phyloP scores from a whole-genome alignment of 2,797 vertebrate species.

The Gymnopithys bicolor region DNA sequence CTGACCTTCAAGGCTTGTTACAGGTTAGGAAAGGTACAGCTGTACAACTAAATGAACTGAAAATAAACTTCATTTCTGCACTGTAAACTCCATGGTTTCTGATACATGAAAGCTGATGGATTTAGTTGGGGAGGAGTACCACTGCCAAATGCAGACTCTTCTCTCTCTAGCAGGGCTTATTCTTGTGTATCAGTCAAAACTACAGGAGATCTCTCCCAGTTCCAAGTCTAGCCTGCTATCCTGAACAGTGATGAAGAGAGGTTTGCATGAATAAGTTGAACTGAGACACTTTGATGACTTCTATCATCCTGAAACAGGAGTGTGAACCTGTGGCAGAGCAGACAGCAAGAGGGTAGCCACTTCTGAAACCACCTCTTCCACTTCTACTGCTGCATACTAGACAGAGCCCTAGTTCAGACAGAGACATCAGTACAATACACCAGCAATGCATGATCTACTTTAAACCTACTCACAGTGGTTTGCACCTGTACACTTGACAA shows the following conservation, averaged over 20 bases:
- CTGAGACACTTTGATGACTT: background rate
- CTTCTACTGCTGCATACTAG: background rate
- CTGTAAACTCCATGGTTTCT: background rate
- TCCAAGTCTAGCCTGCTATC: background rate
- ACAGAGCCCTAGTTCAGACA: background rate
- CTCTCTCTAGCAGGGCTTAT: background rate
- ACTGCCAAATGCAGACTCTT: background rate
- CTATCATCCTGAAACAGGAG: background rate
- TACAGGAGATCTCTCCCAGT: background rate
- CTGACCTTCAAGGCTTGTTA: background rate
- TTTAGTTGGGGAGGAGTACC: background rate
- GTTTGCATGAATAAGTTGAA: background rate
- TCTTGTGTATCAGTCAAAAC: background rate
- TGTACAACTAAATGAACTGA: background rate
- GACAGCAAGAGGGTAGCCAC: rapidly evolving
- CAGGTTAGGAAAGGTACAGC: background rate
- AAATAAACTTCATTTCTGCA: background rate
- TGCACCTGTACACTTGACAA: rapidly evolving
- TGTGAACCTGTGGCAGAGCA: background rate
- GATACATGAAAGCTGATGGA: background rate
- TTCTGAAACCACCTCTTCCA: background rate
- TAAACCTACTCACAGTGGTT: background rate
- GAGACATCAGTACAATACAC: background rate
- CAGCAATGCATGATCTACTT: background rate
- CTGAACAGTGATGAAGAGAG: background rate